Percentiles rank a stretch among this genome's conserved stretches.
These are phyloP conservation scores for Coranthus polyacanthus DNA, from an alignment of 2,797 vertebrate species.

Conservation along the genomic window DNA sequence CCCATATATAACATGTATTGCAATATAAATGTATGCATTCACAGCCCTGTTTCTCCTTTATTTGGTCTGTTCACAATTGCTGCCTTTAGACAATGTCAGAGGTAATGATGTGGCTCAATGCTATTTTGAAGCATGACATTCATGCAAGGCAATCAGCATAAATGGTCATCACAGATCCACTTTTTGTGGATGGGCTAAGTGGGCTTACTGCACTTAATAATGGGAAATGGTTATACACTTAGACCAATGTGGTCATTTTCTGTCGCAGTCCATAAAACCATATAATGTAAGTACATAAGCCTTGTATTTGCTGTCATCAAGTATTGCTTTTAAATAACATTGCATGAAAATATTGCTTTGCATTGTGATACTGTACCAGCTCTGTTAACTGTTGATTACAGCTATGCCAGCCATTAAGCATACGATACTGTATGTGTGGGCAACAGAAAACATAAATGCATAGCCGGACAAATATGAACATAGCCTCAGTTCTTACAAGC, in stretches of 20 bases:
- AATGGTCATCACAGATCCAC: slow-evolving; percentile 46
- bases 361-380: slow-evolving; percentile 1
- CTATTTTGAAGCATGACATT: slow-evolving; percentile 86
- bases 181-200: slow-evolving; percentile 35
- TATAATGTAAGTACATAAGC: slow-evolving; percentile 20
- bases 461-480: background rate
- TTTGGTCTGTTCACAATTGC: slow-evolving; percentile 67
- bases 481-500: background rate
- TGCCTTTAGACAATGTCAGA: slow-evolving; percentile 91
- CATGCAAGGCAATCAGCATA: slow-evolving; percentile 54
- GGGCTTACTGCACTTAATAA: slow-evolving; percentile 41
- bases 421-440: background rate
- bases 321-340: slow-evolving; percentile 21
- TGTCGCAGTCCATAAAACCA: slow-evolving; percentile 12
- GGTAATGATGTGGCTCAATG: slow-evolving; percentile 86
- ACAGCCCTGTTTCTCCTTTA: slow-evolving; percentile 66
- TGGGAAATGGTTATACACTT: slow-evolving; percentile 30
- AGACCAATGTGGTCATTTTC: slow-evolving; percentile 20
- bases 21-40: background rate
- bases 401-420: background rate
- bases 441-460: background rate
- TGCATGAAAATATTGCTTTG: slow-evolving; percentile 38
- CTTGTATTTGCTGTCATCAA: slow-evolving; percentile 23
- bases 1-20: background rate
- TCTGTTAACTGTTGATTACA: background rate